Percentiles rank a stretch among this genome's conserved stretches.
These are phyloP conservation scores for Nannoperca australis DNA, from an alignment of 2,797 vertebrate genomes.

Conservation along the genomic window DNA sequence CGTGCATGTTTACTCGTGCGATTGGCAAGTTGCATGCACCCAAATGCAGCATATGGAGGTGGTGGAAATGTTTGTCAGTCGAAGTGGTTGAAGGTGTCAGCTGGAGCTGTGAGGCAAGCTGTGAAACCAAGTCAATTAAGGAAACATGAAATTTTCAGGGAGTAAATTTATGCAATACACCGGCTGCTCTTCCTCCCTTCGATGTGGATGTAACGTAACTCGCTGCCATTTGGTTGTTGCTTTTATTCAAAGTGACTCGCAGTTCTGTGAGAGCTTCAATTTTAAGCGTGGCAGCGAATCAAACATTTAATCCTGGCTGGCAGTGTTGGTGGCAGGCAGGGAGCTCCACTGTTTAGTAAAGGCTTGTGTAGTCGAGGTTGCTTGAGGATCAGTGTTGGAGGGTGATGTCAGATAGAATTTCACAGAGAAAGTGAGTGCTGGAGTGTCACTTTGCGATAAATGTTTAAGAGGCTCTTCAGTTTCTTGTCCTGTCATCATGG, in stretches of 20 bases:
- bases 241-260: conserved; percentile 47
- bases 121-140: conserved; percentile 60
- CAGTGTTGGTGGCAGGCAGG: conserved; percentile 32
- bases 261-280: conserved; percentile 31
- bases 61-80: conserved; percentile 31
- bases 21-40: conserved; percentile 11
- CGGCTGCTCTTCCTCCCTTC: conserved; percentile 18
- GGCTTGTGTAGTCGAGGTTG: conserved; percentile 27
- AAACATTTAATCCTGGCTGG: conserved; percentile 52
- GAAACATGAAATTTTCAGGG: conserved; percentile 52
- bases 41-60: conserved; percentile 31
- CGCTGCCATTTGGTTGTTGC: conserved; percentile 39
- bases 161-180: conserved; percentile 43
- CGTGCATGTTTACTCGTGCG: conserved; percentile 15
- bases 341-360: conserved; percentile 19
- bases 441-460: conserved; percentile 64
- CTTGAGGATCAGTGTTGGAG: conserved; percentile 45
- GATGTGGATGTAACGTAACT: conserved; percentile 10
- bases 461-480: conserved; percentile 64
- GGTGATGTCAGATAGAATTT: conserved; percentile 62
- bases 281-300: conserved; percentile 37
- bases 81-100: conserved; percentile 44
- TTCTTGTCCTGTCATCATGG: conserved; percentile 36
- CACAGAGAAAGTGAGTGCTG: conserved; percentile 48
- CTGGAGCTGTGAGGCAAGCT: conserved; percentile 60